A percentile compares a stretch with the other conserved stretches of the same genome.
phyloP scores from a whole-genome alignment of 1,140 invertebrate species.

The Drosophila bocki region DNA sequence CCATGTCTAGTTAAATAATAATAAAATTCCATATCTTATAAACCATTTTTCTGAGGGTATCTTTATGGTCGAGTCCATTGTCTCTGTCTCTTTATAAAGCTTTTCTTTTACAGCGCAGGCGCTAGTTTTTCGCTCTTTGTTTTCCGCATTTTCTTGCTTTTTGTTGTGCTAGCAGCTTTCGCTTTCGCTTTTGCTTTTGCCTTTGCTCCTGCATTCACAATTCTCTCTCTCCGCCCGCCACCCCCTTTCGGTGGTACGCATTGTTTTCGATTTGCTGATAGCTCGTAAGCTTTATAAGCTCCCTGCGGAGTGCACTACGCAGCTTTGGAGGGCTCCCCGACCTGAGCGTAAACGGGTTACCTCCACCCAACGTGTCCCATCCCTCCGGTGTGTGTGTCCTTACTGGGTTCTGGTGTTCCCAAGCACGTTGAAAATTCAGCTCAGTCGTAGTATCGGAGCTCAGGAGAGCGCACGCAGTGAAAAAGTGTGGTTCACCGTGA shows the following conservation, averaged over 20 bases:
- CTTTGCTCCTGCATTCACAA: constrained; percentile 13
- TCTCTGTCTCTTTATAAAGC: background rate
- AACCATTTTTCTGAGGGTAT: constrained; percentile 7
- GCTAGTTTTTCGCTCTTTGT: constrained; percentile 7
- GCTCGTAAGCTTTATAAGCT: constrained; percentile 40
- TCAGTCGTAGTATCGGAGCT: constrained; percentile 51
- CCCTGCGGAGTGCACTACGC: constrained; percentile 33
- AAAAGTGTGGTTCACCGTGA: constrained; percentile 17
- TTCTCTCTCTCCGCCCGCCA: too few relatives aligned
- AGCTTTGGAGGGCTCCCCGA: constrained; percentile 23
- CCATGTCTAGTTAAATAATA: background rate
- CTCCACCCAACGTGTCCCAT: background rate
- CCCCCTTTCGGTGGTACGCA: constrained; percentile 11
- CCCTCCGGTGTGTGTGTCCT: constrained; percentile 14
- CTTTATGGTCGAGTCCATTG: background rate
- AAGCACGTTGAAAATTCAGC: constrained; percentile 33
- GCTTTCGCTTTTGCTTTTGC: constrained; percentile 24
- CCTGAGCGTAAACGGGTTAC: constrained; percentile 21
- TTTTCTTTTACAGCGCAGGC: constrained; percentile 17
- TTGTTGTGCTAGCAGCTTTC: constrained; percentile 56
- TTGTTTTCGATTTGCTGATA: constrained; percentile 34
- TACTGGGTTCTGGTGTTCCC: constrained; percentile 19
- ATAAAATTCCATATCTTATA: constrained; percentile 4
- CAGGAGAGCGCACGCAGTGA: constrained; percentile 42
- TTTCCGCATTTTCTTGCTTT: constrained; percentile 10